Percentiles rank a stretch among this genome's conserved stretches.
These are phyloP conservation scores for Ips typographus DNA, from an alignment of 1,140 invertebrate species.

Conservation along the genomic window DNA sequence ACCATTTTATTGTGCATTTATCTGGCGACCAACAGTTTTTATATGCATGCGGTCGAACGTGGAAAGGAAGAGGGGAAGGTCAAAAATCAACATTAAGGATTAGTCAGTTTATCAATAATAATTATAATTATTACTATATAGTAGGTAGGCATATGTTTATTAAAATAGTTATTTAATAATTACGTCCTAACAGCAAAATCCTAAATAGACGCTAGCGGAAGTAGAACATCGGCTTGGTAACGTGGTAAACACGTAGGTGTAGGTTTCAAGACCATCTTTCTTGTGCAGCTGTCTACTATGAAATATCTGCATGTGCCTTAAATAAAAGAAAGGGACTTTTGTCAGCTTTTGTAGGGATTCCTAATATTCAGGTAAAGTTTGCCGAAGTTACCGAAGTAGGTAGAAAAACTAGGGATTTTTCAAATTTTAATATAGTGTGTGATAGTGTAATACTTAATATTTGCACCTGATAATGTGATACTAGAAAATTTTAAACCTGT, in stretches of 20 bases:
- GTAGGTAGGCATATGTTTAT: background rate
- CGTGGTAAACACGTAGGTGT: conserved; percentile 5
- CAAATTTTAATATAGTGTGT: too few species aligned
- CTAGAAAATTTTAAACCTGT: too few species aligned
- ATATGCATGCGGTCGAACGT: background rate
- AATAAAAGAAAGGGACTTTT: conserved; percentile 9
- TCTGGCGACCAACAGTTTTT: background rate
- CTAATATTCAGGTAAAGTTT: background rate
- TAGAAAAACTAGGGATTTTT: too few species aligned
- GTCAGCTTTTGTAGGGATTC: conserved; percentile 1
- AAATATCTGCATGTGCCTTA: conserved; percentile 2
- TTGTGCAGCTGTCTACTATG: conserved; percentile 5
- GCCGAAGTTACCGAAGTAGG: too few species aligned
- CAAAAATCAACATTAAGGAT: background rate
- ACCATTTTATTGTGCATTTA: conserved; percentile 1
- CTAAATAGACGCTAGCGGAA: background rate
- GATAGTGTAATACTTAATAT: too few species aligned
- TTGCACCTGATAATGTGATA: too few species aligned
- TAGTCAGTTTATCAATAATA: background rate
- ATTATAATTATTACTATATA: too few species aligned
- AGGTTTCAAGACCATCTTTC: conserved; percentile 4
- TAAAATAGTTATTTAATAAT: background rate
- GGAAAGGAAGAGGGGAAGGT: background rate
- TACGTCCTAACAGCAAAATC: background rate
- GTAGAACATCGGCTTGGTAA: conserved; percentile 4